Base-by-base conservation (phyloP, 2,113 vertebrate genomes). In the Narcine bancroftii region DNA sequence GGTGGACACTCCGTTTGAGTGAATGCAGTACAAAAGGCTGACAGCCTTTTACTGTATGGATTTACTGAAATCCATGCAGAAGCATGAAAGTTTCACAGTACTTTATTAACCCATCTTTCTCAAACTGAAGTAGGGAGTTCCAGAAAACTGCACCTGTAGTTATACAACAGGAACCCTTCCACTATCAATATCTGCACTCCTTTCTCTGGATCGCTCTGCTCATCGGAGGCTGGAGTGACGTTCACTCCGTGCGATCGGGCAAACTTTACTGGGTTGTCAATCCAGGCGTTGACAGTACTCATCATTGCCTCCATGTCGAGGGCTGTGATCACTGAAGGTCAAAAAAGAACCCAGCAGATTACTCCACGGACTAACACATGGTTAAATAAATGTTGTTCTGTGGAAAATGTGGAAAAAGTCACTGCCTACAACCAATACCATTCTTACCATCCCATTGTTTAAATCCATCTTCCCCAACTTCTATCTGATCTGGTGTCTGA, bases 381-480 rank as follows among this genome's bases (percentile, higher is more conserved):
- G 73, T 91, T 71, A 29, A 66, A 81, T 42, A 72, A 92, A 50
- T 56, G 60, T 81, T 63, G 92, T 92, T 93, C 63, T 66, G 10
- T 89, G 19, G 66, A n/a, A n/a, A n/a, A n/a, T n/a, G n/a, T 89
- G n/a, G 24, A 65, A 89, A 89, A 91, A 45, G 42, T 92, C 92
- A 93, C 95, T 96, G 96, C 96, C 96, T 96, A 96, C 92, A 93
- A 95, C 95, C 93, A 96, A 94, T 69, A 69, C 95, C 93, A 95
- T 94, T 96, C 98, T 99, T 97, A 98, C 97, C 97, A 96, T 97
- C 97, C 96, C 96, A 97, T 94, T 97, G 97, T 94, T 93, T 97
- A 97, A 97, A 97, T 96, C 97, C 97, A 94, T 97, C 96, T 93
- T 94, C 94, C 93, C 96, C 97, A 92, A 97, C 96, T 93, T 96